Evolutionary conservation across 2,113 vertebrate genomes (phyloP).

Genomic region (Petaurus breviceps): DNA sequence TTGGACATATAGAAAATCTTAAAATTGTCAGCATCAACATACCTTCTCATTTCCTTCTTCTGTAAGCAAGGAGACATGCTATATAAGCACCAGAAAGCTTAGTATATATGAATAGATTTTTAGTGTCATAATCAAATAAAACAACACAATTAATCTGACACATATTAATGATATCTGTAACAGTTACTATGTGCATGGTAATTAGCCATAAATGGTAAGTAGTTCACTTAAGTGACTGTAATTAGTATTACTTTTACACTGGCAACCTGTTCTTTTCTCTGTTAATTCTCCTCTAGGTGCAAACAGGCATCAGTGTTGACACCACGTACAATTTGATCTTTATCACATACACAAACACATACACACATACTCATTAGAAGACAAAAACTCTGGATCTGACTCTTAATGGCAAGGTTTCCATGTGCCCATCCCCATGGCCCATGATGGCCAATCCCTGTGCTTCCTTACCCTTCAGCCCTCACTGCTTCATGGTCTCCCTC

Average conservation of each 20-base stretch:
- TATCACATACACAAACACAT: background rate
- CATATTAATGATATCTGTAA: background rate
- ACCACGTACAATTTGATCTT: background rate
- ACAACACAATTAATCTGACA: background rate
- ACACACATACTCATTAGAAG: background rate
- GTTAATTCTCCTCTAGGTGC: background rate
- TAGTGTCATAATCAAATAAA: background rate
- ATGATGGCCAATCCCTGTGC: background rate
- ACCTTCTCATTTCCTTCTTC: background rate
- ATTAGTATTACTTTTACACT: slow-evolving; percentile 1
- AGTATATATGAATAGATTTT: background rate
- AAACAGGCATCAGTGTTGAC: background rate
- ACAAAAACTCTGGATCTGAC: background rate
- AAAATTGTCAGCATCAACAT: background rate
- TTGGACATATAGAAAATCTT: background rate
- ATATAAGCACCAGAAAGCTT: background rate
- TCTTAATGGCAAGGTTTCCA: background rate
- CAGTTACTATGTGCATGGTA: background rate
- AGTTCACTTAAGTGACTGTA: background rate
- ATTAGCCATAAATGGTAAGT: background rate
- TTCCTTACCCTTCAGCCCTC: background rate
- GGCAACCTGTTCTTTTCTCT: slow-evolving; percentile 1
- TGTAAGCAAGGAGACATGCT: background rate
- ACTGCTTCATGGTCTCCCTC: background rate
- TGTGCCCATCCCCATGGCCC: background rate